Evolutionary conservation across 1,140 invertebrate species (phyloP), one percentile per base, ranked within the genome.

Genomic region (Steinernema feltiae): DNA sequence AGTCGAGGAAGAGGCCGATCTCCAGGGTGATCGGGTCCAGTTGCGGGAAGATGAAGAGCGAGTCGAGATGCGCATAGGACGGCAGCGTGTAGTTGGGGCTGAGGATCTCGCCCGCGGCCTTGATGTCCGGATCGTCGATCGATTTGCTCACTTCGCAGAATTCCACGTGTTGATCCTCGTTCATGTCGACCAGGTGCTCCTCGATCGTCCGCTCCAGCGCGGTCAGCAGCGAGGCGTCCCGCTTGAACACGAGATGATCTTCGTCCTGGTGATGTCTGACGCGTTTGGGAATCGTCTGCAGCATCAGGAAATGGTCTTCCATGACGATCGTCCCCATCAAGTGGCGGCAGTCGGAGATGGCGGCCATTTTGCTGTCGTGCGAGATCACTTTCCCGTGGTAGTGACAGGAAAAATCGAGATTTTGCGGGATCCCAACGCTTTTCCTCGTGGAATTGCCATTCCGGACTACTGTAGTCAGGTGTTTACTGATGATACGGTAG

Each of bases 31-130:
- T 85, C 21, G 85, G 85, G 71, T 85, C 84, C 70, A 86, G 76
- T 73, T 86, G 84, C 17, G 84, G 84, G 53, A 86, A 85, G 46
- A 86, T 86, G 71, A 85, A 84, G 3, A 86, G 78, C n/a, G 84
- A 86, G 53, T 85, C 85, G 1, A 85, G 75, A 41, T 82, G 79
- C 1, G 84, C 84, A 35, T 77, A 80, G 0, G 81, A 74, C 27
- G 84, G 85, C 24, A 85, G 72, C 1, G 84, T 80, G 63, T 86
- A 85, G 72, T 86, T 86, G n/a, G 79, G 53, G 24, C 7, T 7
- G 12, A 63, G 24, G 24, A 63, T 63, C 3, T 63, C 53, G 7
- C 35, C 35, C 7, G 35, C 35, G 35, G 24, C 53, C 53, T 63
- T 69, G n/a, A 71, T 74, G 24, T 35, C 53, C 30, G 78, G 70